Evolutionary conservation across 2,888 invertebrate genomes (phyloP), one percentile per base, ranked within the genome.

Genomic region (Lagria hirta): DNA sequence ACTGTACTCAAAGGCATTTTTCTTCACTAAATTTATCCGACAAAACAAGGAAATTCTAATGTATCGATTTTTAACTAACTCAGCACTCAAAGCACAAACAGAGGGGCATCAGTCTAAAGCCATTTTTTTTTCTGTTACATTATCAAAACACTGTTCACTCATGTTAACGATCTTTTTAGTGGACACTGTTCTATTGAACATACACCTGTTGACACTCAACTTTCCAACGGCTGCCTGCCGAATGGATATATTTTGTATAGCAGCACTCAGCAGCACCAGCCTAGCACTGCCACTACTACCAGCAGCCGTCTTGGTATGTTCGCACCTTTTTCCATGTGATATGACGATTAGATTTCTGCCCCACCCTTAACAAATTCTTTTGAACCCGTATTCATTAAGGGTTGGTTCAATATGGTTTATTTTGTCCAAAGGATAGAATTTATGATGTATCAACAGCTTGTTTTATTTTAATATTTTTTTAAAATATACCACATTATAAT

Each of bases 1-100:
- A 62, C 58, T 36, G 59, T 54, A 48, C 60, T 57, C 16, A 62
- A 40, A 15, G 62, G 60, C 62, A 62, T 62, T 23, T n/a, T 51
- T 48, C 26, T 16, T 21, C 28, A 33, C 23, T 40, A 32, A 17
- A 28, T 27, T 21, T 23, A 11, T 36, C 36, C 23, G 14, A n/a
- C 32, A 7, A 14, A n/a, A n/a, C 13, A 23, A 13, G n/a, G 14
- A 32, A 20, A 40, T 2, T 26, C 12, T n/a, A 11, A 13, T n/a
- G 11, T 38, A 40, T 40, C 15, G 40, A 40, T 40, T 40, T 24
- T 12, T 21, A 27, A 33, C n/a, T n/a, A n/a, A n/a, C n/a, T n/a
- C n/a, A 27, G 33, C 33, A 28, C 40, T 40, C 17, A 30, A 30
- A 40, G 18, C 40, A 23, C 40, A 40, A 30, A 23, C 40, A 40